A percentile compares a stretch with the other conserved stretches of the same genome.
Evolutionary conservation across 2,113 vertebrate species (phyloP).

Genomic region (Electrona antarctica): DNA sequence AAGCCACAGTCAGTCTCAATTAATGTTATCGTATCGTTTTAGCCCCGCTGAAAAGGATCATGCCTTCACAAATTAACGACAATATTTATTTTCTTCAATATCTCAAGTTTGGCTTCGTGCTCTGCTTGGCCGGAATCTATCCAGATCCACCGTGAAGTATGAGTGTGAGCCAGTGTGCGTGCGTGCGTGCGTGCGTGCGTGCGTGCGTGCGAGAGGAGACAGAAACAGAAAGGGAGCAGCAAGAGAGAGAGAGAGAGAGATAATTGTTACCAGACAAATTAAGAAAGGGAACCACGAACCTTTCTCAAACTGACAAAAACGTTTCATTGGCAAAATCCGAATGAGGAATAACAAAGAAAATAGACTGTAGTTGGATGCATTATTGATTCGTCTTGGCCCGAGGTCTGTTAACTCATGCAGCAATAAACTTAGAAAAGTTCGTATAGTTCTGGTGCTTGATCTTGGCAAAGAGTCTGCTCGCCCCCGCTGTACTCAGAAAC

Average conservation of each 20-base stretch:
- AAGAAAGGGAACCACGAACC: neutral
- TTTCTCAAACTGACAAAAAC: neutral
- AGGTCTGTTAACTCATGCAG: no score
- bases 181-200: neutral
- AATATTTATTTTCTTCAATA: conserved; percentile 49
- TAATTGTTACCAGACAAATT: conserved; percentile 1
- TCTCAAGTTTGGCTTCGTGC: conserved; percentile 26
- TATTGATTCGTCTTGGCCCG: no score
- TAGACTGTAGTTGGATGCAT: neutral
- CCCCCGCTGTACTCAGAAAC: no score
- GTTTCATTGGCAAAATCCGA: neutral
- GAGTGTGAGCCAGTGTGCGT: neutral
- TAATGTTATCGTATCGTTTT: conserved; percentile 35
- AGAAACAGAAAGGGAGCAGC: no score
- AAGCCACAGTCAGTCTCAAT: conserved; percentile 45
- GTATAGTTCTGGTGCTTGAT: no score
- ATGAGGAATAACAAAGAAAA: neutral
- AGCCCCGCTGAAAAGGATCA: conserved; percentile 24
- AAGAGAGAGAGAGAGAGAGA: no score
- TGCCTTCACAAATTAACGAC: conserved; percentile 31
- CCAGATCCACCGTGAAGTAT: neutral
- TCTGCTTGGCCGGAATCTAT: conserved; percentile 1
- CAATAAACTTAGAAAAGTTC: no score
- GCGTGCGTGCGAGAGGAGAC: neutral
- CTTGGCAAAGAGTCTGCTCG: no score